Conservation (phyloP, 2,113 vertebrate genomes). For the Arenaria interpres region DNA sequence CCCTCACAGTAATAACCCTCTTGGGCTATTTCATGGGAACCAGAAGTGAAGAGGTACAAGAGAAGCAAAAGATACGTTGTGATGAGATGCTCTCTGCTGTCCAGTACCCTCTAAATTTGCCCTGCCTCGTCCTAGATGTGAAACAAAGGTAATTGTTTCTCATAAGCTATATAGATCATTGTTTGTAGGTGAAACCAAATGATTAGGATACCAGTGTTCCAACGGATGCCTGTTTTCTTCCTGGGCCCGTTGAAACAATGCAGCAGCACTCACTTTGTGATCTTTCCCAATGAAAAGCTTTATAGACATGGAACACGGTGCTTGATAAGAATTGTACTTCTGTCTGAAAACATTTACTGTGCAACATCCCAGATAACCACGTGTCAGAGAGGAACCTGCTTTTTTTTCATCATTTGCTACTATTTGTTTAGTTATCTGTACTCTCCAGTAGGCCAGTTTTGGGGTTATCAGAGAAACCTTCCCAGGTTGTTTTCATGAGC, state of each 20-base stretch:
- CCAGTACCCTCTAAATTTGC: neutral
- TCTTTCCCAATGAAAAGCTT: neutral
- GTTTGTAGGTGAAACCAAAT: neutral
- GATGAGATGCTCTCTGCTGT: neutral
- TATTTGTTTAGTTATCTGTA: constrained; percentile 22
- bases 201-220: neutral
- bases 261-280: neutral
- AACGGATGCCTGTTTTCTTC: neutral
- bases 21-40: neutral
- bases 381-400: neutral
- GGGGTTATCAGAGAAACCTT: neutral
- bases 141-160: neutral
- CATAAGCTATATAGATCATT: neutral
- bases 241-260: neutral
- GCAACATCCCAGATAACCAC: neutral
- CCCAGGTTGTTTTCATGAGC: neutral
- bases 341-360: neutral
- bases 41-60: neutral
- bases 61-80: neutral
- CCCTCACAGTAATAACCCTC: no score
- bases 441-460: neutral
- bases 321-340: neutral
- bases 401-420: neutral
- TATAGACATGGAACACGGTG: neutral
- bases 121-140: neutral